Conservation (phyloP, 2,888 invertebrate species). For the Leptinotarsa haldemani region DNA sequence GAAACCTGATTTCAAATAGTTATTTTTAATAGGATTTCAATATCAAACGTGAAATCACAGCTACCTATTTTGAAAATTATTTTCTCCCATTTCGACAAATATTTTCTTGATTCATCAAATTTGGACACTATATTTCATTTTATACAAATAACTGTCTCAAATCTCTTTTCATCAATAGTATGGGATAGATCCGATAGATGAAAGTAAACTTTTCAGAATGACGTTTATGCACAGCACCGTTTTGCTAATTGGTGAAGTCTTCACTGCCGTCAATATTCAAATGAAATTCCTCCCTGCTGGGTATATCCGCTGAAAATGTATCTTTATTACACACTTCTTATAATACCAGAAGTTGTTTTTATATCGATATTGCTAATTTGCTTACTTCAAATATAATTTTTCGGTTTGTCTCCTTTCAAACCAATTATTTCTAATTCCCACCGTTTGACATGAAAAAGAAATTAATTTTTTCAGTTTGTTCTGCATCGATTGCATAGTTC, state of each 20-base stretch:
- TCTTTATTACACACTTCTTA: slow-evolving; percentile 23
- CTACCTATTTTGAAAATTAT: no score
- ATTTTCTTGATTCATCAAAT: no score
- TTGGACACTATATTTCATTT: no score
- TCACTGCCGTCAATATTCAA: slow-evolving; percentile 26
- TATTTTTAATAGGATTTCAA: no score
- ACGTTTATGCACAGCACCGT: background rate
- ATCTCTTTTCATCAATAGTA: no score
- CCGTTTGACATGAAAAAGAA: background rate
- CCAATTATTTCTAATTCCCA: slow-evolving; percentile 28
- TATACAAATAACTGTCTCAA: no score
- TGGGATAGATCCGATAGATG: no score
- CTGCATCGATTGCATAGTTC: slow-evolving; percentile 13
- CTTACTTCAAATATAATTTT: background rate
- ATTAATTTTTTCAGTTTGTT: background rate
- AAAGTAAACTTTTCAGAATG: no score
- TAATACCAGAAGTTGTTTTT: slow-evolving; percentile 8
- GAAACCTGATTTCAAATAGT: no score
- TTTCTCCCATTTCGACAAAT: no score
- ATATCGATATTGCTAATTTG: slow-evolving; percentile 13
- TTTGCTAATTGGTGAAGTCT: slow-evolving; percentile 19
- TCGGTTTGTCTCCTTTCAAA: slow-evolving; percentile 8
- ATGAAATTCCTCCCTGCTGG: slow-evolving; percentile 21
- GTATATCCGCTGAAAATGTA: slow-evolving; percentile 24
- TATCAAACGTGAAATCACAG: no score